These are phyloP conservation scores for Xanthorhoe spadicearia DNA, from an alignment of 2,888 invertebrate species.

Conservation along the genomic window DNA sequence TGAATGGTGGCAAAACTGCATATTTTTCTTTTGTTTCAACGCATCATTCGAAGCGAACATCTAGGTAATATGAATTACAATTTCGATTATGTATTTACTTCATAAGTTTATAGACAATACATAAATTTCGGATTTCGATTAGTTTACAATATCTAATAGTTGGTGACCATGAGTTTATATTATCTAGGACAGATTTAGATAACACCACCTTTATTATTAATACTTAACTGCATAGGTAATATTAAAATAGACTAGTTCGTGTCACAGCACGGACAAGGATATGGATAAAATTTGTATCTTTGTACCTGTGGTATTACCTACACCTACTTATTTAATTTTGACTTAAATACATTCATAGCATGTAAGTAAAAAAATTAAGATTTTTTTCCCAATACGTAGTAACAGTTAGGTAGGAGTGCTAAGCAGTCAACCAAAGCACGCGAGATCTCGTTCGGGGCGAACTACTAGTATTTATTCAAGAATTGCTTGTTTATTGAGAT, in stretches of 20 bases:
- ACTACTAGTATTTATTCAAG: no score
- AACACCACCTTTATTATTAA: not conserved
- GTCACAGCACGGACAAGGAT: not conserved
- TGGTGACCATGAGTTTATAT: slow-evolving; percentile 6
- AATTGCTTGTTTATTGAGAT: no score
- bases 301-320: no score
- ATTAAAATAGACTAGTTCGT: no score
- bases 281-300: slow-evolving; percentile 3
- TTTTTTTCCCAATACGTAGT: no score
- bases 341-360: no score
- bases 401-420: no score
- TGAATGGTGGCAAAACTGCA: slow-evolving; percentile 25
- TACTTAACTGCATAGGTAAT: not conserved
- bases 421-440: no score
- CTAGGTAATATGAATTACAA: slow-evolving; percentile 7
- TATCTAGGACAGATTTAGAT: not conserved
- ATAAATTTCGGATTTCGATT: not conserved
- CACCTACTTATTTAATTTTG: no score
- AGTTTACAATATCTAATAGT: not conserved
- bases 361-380: no score
- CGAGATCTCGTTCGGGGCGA: no score
- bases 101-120: not conserved
- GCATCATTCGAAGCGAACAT: slow-evolving; percentile 11
- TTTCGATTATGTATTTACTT: slow-evolving; percentile 5
- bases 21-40: slow-evolving; percentile 25